A percentile compares a stretch with the other conserved stretches of the same genome.
Evolutionary conservation across 1,140 invertebrate genomes (phyloP).

Genomic region (Potamilus streckersoni): DNA sequence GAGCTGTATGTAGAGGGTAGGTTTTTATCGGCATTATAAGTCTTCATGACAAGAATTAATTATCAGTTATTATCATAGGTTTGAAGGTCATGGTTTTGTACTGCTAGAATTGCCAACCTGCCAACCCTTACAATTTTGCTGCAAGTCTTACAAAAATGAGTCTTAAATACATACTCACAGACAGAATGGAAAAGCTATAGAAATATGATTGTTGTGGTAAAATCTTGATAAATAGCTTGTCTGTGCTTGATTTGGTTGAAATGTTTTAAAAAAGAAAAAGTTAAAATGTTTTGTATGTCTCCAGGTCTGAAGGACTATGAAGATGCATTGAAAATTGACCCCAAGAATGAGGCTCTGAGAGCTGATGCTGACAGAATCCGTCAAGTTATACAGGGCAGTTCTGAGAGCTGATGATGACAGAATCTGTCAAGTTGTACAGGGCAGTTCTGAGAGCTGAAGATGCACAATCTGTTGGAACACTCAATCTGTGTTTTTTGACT

Average conservation of each 20-base stretch:
- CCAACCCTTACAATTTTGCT: too few species aligned
- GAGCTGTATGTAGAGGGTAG: slow-evolving; percentile 78
- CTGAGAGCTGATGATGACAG: slow-evolving; percentile 69
- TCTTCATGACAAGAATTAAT: background rate
- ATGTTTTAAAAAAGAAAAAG: too few species aligned
- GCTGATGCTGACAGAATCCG: slow-evolving; percentile 68
- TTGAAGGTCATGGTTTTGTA: background rate
- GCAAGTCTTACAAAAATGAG: too few species aligned
- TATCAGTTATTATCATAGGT: background rate
- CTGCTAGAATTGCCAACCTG: too few species aligned
- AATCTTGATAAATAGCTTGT: background rate
- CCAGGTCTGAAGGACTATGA: slow-evolving; percentile 78
- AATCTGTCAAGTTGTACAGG: slow-evolving; percentile 63
- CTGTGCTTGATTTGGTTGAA: background rate
- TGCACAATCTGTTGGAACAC: too few species aligned
- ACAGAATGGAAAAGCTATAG: too few species aligned
- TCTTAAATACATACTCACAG: too few species aligned
- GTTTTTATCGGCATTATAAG: background rate
- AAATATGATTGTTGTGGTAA: too few species aligned
- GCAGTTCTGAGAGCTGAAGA: slow-evolving; percentile 39
- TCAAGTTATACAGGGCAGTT: slow-evolving; percentile 61
- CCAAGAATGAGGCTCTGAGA: slow-evolving; percentile 70
- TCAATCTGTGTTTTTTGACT: too few species aligned
- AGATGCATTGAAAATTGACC: slow-evolving; percentile 76
- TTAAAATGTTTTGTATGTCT: slow-evolving; percentile 1